Evolutionary conservation across 2,888 invertebrate species (phyloP), one percentile per base, ranked within the genome.

Genomic region (Caenorhabditis afra): DNA sequence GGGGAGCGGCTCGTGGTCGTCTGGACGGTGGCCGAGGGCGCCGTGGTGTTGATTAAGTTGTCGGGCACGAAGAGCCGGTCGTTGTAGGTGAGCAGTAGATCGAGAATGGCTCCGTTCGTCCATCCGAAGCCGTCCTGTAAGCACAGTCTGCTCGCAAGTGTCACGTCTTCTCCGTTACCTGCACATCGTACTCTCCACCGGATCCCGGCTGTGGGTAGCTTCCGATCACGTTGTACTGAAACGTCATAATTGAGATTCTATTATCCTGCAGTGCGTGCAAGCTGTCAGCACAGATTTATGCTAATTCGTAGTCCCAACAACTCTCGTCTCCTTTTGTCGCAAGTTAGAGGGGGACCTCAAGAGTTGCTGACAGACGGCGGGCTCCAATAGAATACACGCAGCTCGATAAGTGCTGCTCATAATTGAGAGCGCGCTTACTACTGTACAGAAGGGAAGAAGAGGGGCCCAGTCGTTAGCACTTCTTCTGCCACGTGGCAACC

Each of bases 21-120:
- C 23, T 41, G 44, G 23, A 49, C 50, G 0, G 5, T 12, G 23
- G 59, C 10, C 1, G 57, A 22, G 20, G 59, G 35, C 4, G 66
- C 37, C n/a, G 53, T 41, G 5, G 57, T 20, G 3, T 77, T 73
- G 14, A 78, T 44, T 22, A 79, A 79, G 52, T 67, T 64, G 8
- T 79, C 73, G 0, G 79, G 74, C 7, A 79, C 79, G 14, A 67
- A 65, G 3, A 84, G 68, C 49, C 87, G 68, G 77, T 89, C 87
- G 41, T 81, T 83, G 73, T 89, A 89, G 8, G 86, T 87, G 44
- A 81, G 52, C 29, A 89, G 79, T 22, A 89, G 78, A 57, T 89
- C 88, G 10, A 89, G 78, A 61, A 89, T 84, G 1, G 85, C 88
- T 20, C 89, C 89, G 52, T 89, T 89, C 10, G 88, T 87, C 89